Evolutionary conservation across 2,888 invertebrate species (phyloP), one percentile per base, ranked within the genome.

Genomic region (Morpho deidamia): DNA sequence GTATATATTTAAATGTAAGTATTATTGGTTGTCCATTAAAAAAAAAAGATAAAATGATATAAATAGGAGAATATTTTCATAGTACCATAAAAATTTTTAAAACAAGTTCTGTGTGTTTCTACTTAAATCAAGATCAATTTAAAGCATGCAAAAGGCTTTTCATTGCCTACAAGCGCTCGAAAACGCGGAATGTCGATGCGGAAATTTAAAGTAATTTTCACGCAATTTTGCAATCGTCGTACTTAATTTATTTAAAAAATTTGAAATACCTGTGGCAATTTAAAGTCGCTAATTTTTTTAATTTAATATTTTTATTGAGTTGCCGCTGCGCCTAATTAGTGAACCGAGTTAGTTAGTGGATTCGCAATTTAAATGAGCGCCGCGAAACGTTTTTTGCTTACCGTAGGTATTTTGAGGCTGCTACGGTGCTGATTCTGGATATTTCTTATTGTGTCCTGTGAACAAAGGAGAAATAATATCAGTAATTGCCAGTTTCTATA

Each of bases 361-460:
- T 46, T 61, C 51, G 62, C 56, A 59, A 65, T 64, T 66, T 62
- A 60, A 66, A 65, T 59, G 59, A 67, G 53, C 58, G 53, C 39
- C 49, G 51, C 56, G 34, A 14, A 39, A 34, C 12, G 48, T 42
- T 41, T 61, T 60, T 61, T 60, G 71, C 80, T 78, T 65, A 83
- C 83, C 81, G 71, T 76, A 65, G 72, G 68, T 76, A 68, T 69
- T 64, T 70, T 71, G 55, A 67, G 58, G 60, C 67, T 53, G 64
- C n/a, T 55, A 62, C 52, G 56, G 53, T 60, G 59, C 56, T 64
- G 64, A 55, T 61, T 60, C 55, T 61, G 62, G 52, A 60, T 56
- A 51, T 61, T 64, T 57, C 58, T 66, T 70, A 68, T 66, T 69
- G 67, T 68, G 53, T 64, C 61, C 81, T 81, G 79, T 3, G 66